Base-by-base conservation (phyloP, 2,797 vertebrate genomes). In the Diplodus puntazzo region DNA sequence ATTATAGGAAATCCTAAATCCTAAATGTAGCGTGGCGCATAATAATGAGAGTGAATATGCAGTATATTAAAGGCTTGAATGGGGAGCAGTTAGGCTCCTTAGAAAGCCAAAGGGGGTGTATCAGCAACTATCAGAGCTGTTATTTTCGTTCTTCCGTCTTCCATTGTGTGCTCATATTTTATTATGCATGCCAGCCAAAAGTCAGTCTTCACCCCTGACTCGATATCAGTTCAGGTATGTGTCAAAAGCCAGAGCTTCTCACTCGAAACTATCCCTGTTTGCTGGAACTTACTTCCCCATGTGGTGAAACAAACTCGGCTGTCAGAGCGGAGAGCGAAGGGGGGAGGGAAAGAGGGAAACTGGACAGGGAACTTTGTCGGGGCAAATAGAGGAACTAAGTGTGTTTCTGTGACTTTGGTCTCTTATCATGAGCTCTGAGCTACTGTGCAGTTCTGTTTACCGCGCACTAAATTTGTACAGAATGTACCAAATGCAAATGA, bases 241-340 rank as follows among this genome's bases (percentile, higher is more conserved):
- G 43, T 60, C 71, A 71, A 81, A 77, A 92, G 88, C 80, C 49
- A 71, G 84, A 89, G 71, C 42, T 62, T 75, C 69, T 88, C 65
- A 49, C 58, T 64, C 12, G 45, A 90, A 83, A 85, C 71, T 74
- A 45, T 94, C 72, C 71, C 78, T 66, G 57, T 88, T 88, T 86
- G 73, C 49, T 75, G 39, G 45, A 85, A 84, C 77, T 79, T 83
- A 92, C 88, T 94, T 94, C 92, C 93, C 74, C 81, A 71, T 89
- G 78, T 85, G 81, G 48, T 74, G 69, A 87, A 90, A 79, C 49
- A 73, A 81, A 66, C 57, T 87, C 60, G 27, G 87, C 84, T 86
- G 70, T 88, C 34, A 82, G 65, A 73, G 49, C 20, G 0, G 18
- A 42, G 7, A 55, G 55, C 0, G 11, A 30, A 25, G 73, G 70